Conservation (phyloP, 2,113 vertebrate genomes). For the Bubo scandiacus region DNA sequence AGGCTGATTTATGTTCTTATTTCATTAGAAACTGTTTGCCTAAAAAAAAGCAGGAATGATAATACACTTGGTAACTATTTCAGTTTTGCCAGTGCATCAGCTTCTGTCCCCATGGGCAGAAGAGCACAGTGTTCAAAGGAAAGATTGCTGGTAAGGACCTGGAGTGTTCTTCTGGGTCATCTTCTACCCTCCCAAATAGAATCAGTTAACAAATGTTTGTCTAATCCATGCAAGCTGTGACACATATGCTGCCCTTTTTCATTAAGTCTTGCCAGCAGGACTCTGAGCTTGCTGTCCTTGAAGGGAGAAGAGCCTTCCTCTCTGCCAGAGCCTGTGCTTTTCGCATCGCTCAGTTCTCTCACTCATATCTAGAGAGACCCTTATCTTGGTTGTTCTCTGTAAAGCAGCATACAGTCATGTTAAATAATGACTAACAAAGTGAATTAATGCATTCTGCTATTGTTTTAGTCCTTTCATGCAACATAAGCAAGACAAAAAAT, state of each 20-base stretch:
- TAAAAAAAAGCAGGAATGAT: not conserved
- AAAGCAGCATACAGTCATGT: not conserved
- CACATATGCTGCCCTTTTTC: not conserved
- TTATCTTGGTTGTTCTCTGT: not conserved
- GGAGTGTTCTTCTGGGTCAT: not conserved
- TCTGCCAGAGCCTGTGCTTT: not conserved
- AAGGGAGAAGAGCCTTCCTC: not conserved
- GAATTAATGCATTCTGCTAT: not conserved
- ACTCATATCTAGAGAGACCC: not conserved
- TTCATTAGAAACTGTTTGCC: not conserved
- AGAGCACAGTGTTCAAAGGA: not conserved
- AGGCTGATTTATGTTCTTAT: not conserved
- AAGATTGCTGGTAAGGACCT: not conserved
- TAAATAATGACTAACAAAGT: not conserved
- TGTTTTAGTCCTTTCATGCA: not conserved
- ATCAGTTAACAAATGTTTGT: not conserved
- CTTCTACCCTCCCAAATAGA: not conserved
- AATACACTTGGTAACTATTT: not conserved
- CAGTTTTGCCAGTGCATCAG: not conserved
- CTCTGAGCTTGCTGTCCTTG: not conserved
- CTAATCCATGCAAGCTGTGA: not conserved
- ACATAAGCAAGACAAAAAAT: not conserved
- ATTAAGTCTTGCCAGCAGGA: not conserved
- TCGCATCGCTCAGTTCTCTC: not conserved
- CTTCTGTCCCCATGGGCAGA: not conserved